These are phyloP conservation scores for Chionodraco myersi DNA, from an alignment of 2,113 vertebrate genomes.

Conservation along the genomic window DNA sequence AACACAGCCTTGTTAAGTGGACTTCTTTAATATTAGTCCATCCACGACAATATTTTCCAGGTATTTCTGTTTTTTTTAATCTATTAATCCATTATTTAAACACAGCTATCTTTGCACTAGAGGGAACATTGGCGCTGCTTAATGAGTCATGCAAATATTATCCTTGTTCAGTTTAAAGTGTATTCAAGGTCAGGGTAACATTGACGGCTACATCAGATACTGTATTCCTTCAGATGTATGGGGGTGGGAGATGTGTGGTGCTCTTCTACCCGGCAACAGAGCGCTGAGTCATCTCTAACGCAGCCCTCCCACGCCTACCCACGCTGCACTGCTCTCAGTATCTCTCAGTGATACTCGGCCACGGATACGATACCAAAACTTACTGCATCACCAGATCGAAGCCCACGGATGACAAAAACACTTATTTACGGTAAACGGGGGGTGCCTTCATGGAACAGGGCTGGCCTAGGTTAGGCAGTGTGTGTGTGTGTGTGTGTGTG, in stretches of 20 bases:
- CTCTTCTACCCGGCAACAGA: constrained; percentile 74
- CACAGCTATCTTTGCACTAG: not conserved
- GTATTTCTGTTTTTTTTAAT: not conserved
- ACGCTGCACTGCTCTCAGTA: constrained; percentile 72
- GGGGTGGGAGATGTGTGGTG: constrained; percentile 32
- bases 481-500: not conserved
- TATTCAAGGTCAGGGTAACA: not conserved
- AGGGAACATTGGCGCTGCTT: no score
- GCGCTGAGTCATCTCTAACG: constrained; percentile 77
- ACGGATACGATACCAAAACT: constrained; percentile 75
- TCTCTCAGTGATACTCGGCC: constrained; percentile 56
- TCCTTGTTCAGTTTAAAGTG: not conserved
- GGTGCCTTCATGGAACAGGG: constrained; percentile 43
- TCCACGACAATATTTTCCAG: no score
- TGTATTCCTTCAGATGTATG: constrained; percentile 11
- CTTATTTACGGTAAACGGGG: constrained; percentile 73
- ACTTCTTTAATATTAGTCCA: no score
- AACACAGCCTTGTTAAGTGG: no score
- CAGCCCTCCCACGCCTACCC: constrained; percentile 72
- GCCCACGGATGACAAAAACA: constrained; percentile 66
- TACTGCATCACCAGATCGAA: constrained; percentile 71
- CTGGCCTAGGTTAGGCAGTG: constrained; percentile 38
- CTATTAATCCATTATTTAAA: not conserved
- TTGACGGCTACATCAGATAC: constrained; percentile 25
- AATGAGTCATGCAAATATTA: not conserved